Conservation (phyloP, 2,113 vertebrate species). For the Carettochelys insculpta region DNA sequence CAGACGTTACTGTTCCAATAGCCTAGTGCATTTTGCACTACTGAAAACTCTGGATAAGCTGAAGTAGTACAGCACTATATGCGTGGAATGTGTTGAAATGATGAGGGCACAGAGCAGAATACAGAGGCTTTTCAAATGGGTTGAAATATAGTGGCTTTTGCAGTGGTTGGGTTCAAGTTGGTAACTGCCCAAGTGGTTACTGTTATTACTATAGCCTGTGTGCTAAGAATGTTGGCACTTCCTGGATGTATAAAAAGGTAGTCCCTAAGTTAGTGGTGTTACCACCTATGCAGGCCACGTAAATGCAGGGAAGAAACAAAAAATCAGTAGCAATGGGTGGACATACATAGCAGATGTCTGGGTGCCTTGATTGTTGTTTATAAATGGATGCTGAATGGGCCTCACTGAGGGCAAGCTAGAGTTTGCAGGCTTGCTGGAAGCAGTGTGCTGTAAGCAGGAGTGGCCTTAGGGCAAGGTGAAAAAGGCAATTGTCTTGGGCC, state of each 20-base stretch:
- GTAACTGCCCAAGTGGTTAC: background rate
- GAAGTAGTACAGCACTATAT: background rate
- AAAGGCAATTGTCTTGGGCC: too few species aligned
- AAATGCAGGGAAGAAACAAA: background rate
- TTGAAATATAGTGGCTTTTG: too few species aligned
- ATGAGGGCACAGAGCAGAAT: background rate
- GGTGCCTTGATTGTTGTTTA: background rate
- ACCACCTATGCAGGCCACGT: background rate
- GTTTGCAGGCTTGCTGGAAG: background rate
- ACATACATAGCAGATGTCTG: background rate
- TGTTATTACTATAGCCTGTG: background rate
- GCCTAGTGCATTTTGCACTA: accelerated
- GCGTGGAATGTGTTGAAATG: background rate
- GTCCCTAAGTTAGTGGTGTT: background rate
- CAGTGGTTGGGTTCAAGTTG: background rate
- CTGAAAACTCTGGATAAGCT: background rate
- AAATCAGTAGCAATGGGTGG: background rate
- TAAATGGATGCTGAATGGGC: background rate
- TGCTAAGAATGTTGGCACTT: background rate
- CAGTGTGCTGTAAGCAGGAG: background rate
- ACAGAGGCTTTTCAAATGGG: background rate
- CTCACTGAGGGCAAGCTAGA: background rate
- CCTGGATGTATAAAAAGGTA: background rate
- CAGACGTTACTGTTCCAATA: background rate
- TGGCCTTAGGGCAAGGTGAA: too few species aligned